Base-by-base conservation (phyloP, 2,113 vertebrate species). In the Gadus macrocephalus region DNA sequence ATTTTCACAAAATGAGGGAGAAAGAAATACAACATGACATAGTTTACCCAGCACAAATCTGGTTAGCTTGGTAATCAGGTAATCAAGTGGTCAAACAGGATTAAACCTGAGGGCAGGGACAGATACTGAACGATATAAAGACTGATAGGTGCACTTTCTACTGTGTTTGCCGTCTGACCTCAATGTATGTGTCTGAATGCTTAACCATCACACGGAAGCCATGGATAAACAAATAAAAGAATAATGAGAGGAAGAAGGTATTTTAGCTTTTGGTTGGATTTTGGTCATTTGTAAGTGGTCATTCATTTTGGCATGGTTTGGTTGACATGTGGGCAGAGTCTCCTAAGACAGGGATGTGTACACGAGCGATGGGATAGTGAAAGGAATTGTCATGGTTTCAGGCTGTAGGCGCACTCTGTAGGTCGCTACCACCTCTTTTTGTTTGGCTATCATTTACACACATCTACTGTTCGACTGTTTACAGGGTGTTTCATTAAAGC, bases 401-500 rank as follows among this genome's bases (percentile, higher is more conserved):
- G 59, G 42, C 42, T 49, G 42, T 14, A 49, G 42, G 4, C 31
- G 31, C 4, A 35, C 31, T 5, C 31, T 35, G 31, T 35, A 35
- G 31, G 31, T 49, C 42, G 12, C 42, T 49, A 49, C 42, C 42
- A 14, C 12, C 42, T 12, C 42, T 49, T 7, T 7, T 9, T 14
- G 42, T 49, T 49, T 49, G 42, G 42, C 42, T 49, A 49, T 49
- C 42, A 49, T 49, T 49, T 49, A 49, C 42, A 49, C 8, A 9
- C 42, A 49, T 14, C 42, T 49, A 9, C 42, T 49, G 42, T 14
- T 49, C 42, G 1, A 49, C 42, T 85, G 77, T 83, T 72, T 81
- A 73, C 81, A 64, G 74, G 74, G 80, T 88, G 81, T 90, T 87
- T 84, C 76, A 88, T 91, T 92, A 91, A 93, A 92, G 91, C 91